phyloP scores from a whole-genome alignment of 2,797 vertebrate genomes.

The Argyrosomus regius region DNA sequence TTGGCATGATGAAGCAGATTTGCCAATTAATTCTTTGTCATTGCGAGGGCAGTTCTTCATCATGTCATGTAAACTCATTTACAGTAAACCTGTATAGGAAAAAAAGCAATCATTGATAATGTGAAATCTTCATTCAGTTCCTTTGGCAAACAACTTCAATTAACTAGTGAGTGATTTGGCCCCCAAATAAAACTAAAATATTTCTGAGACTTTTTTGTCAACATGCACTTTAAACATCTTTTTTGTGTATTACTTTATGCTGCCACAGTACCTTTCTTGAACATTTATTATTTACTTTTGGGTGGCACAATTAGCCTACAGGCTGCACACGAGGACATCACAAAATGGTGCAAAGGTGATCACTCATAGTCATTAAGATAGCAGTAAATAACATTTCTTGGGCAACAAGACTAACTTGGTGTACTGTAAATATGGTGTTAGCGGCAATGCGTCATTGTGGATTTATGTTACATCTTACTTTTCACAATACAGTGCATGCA shows the following conservation, averaged over 20 bases:
- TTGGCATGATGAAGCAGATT: constrained; percentile 7
- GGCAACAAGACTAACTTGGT: constrained; percentile 15
- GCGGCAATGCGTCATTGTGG: constrained; percentile 36
- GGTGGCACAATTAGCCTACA: constrained; percentile 24
- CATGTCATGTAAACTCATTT: not conserved
- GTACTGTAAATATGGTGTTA: not conserved
- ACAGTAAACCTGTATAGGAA: not conserved
- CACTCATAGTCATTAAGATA: constrained; percentile 40
- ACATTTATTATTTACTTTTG: constrained; percentile 13
- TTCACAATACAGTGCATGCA: constrained; percentile 27
- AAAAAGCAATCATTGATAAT: not conserved
- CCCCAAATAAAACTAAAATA: not conserved
- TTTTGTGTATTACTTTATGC: not conserved
- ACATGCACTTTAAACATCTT: not conserved
- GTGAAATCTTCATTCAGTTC: not conserved
- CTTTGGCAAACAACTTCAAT: not conserved
- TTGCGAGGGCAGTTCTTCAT: not conserved
- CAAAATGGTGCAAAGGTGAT: constrained; percentile 31
- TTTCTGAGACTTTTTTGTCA: not conserved
- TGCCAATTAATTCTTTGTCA: not conserved
- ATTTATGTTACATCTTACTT: constrained; percentile 53
- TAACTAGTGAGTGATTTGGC: not conserved
- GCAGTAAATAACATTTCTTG: constrained; percentile 10
- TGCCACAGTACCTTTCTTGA: not conserved
- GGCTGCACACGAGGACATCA: constrained; percentile 10